Conservation (phyloP, 1,140 invertebrate species). For the Drosophila lacteicornis region DNA sequence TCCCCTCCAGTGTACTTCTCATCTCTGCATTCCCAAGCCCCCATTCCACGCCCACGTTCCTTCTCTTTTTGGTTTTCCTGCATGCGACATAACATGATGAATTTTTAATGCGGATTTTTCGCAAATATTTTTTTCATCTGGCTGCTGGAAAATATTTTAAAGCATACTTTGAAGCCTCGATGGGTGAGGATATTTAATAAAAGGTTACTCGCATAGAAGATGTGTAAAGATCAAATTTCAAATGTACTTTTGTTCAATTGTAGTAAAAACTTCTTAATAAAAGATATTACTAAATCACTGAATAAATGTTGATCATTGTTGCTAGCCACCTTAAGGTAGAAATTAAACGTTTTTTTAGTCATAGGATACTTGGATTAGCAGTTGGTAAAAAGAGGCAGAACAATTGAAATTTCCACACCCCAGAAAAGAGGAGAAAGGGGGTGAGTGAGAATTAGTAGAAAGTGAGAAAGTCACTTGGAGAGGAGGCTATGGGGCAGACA, state of each 20-base stretch:
- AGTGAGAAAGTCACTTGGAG: background rate
- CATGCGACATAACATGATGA: conserved; percentile 78
- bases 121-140: conserved; percentile 47
- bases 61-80: conserved; percentile 32
- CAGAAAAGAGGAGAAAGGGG: conserved; percentile 18
- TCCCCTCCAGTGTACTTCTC: background rate
- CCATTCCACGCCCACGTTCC: background rate
- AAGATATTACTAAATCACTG: too few species aligned
- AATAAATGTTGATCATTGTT: background rate
- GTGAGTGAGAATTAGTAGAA: background rate
- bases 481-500: conserved; percentile 18
- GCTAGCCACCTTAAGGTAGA: background rate
- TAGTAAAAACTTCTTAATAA: too few species aligned
- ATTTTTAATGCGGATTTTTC: conserved; percentile 73
- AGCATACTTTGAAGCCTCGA: conserved; percentile 63
- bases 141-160: conserved; percentile 63
- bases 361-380: too few species aligned
- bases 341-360: background rate
- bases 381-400: conserved; percentile 36
- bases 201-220: too few species aligned
- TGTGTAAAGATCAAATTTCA: too few species aligned
- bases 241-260: too few species aligned
- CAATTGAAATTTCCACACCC: conserved; percentile 48
- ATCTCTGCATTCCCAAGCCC: conserved; percentile 2
- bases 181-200: background rate